Conservation (phyloP, 1,140 invertebrate genomes). For the Daktulosphaira vitifoliae region DNA sequence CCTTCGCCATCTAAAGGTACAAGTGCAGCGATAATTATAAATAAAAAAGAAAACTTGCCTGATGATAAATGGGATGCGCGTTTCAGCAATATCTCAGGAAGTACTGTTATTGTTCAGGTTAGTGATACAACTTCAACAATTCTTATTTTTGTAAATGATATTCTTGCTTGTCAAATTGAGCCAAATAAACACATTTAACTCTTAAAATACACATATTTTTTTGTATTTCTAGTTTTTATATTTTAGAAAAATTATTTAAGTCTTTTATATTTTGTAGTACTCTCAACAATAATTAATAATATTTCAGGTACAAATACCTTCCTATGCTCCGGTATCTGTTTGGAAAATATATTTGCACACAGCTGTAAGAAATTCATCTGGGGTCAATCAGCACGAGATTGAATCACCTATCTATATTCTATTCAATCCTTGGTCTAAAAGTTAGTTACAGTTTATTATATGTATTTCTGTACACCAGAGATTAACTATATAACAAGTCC, state of each 20-base stretch:
- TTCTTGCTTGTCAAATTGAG: too few relatives aligned
- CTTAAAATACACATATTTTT: too few relatives aligned
- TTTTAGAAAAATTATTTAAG: too few relatives aligned
- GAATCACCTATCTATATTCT: slow-evolving; percentile 54
- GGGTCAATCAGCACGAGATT: slow-evolving; percentile 19
- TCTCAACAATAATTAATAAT: too few relatives aligned
- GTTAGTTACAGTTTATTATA: too few relatives aligned
- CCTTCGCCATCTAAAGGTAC: slow-evolving; percentile 10
- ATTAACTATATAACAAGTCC: neutral
- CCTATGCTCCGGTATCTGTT: slow-evolving; percentile 51
- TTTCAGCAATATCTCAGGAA: neutral
- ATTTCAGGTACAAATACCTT: slow-evolving; percentile 51
- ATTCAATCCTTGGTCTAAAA: slow-evolving; percentile 73
- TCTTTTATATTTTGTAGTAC: too few relatives aligned
- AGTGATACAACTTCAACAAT: too few relatives aligned
- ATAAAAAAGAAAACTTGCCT: neutral
- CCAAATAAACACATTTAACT: too few relatives aligned
- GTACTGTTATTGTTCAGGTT: slow-evolving; percentile 5
- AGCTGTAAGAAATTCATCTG: slow-evolving; percentile 34
- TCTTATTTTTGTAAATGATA: too few relatives aligned
- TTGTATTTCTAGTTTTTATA: too few relatives aligned
- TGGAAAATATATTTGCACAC: slow-evolving; percentile 56
- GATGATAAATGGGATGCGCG: slow-evolving; percentile 9
- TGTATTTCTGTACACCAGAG: too few relatives aligned
- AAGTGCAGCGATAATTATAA: slow-evolving; percentile 12